Percentiles rank a stretch among this genome's conserved stretches.
Evolutionary conservation across 2,797 vertebrate genomes (phyloP).

Genomic region (Erethizon dorsatum): DNA sequence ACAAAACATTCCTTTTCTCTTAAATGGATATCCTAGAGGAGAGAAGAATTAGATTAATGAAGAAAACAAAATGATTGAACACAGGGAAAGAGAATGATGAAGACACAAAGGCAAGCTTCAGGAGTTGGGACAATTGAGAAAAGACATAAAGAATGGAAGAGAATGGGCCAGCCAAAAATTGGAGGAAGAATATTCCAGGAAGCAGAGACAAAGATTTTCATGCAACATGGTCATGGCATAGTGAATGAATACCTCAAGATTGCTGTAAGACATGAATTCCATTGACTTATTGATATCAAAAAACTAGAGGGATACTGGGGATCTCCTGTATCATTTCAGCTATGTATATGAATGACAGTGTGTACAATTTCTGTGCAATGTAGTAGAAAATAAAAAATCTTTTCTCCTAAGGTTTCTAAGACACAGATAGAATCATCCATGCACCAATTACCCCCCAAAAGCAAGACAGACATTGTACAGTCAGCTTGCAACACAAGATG

Average conservation of each 20-base stretch:
- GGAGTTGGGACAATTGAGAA: background rate
- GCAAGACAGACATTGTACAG: background rate
- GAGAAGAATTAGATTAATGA: background rate
- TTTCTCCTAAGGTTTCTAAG: background rate
- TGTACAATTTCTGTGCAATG: background rate
- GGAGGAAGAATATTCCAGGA: background rate
- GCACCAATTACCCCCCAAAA: background rate
- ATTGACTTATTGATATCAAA: background rate
- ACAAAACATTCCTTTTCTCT: background rate
- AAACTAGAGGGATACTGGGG: background rate
- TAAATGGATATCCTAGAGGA: background rate
- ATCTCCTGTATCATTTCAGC: background rate
- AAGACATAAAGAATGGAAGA: background rate
- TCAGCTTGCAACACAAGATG: background rate
- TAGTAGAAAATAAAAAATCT: background rate
- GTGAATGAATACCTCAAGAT: background rate
- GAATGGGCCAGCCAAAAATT: background rate
- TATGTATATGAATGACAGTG: fast-evolving
- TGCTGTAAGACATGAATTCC: background rate
- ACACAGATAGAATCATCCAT: background rate
- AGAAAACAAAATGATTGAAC: background rate
- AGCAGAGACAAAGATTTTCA: background rate
- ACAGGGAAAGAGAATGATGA: background rate
- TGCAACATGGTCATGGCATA: fast-evolving
- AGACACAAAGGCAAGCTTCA: background rate